Percentiles rank a stretch among this genome's conserved stretches.
Evolutionary conservation across 1,140 invertebrate species (phyloP).

Genomic region (Solenopsis fugax): DNA sequence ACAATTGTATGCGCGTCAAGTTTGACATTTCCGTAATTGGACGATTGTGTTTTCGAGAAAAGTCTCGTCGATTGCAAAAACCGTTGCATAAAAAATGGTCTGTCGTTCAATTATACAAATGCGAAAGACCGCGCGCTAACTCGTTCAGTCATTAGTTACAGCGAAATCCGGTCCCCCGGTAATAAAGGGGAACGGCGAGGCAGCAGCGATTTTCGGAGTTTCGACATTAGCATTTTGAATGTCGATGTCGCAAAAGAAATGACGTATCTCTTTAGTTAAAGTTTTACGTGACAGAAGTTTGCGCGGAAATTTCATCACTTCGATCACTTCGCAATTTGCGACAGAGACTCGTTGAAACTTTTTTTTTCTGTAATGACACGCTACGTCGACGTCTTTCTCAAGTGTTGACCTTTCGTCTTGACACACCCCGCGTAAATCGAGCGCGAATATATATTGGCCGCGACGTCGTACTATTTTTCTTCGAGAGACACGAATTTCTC

Average conservation of each 20-base stretch:
- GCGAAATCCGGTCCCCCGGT: background rate
- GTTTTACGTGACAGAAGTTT: background rate
- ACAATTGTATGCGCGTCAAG: background rate
- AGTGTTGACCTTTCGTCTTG: slow-evolving; percentile 12
- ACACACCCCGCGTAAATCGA: background rate
- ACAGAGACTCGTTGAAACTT: background rate
- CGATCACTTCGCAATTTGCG: background rate
- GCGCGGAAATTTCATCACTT: background rate
- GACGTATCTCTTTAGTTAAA: background rate
- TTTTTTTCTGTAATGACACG: background rate
- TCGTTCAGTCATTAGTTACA: background rate
- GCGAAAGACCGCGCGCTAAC: background rate
- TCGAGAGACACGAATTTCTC: background rate
- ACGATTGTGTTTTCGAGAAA: background rate
- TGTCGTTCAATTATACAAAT: slow-evolving; percentile 33
- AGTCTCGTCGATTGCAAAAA: background rate
- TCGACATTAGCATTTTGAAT: slow-evolving; percentile 12
- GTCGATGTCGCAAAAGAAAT: background rate
- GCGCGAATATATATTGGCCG: background rate
- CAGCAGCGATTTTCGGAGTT: slow-evolving; percentile 2
- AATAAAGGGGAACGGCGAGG: background rate
- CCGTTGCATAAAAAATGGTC: slow-evolving; percentile 3
- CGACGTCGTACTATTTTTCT: background rate
- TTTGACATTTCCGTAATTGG: slow-evolving; percentile 9
- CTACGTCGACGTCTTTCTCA: background rate